Percentiles rank a stretch among this genome's conserved stretches.
These are phyloP conservation scores for Rhadinocentrus ornatus DNA, from an alignment of 2,797 vertebrate species.

Conservation along the genomic window DNA sequence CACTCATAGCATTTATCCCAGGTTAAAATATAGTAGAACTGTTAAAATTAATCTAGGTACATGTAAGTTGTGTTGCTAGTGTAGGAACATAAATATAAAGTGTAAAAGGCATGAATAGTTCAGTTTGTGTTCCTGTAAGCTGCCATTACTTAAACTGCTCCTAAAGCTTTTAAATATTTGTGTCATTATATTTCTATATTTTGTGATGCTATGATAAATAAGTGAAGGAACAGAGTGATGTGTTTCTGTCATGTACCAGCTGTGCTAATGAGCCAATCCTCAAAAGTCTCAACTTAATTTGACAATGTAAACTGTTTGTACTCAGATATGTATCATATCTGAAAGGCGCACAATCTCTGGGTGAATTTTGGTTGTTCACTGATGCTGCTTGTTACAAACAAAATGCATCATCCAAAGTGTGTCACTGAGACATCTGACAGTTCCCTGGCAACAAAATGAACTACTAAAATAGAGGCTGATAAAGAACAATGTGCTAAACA, in stretches of 20 bases:
- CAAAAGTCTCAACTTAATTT: slow-evolving; percentile 20
- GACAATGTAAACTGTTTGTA: slow-evolving; percentile 9
- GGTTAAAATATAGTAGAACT: background rate
- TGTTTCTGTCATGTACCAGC: slow-evolving; percentile 18
- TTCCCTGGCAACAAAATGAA: slow-evolving; percentile 33
- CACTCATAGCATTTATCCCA: background rate
- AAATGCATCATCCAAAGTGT: background rate
- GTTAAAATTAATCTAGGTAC: background rate
- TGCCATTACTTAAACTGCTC: slow-evolving; percentile 1
- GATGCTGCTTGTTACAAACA: slow-evolving; percentile 16
- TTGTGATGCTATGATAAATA: slow-evolving; percentile 11
- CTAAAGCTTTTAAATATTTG: slow-evolving; percentile 22
- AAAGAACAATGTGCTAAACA: slow-evolving; percentile 8
- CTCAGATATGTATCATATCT: slow-evolving; percentile 1
- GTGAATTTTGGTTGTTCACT: background rate
- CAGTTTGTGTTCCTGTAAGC: background rate
- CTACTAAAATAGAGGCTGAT: slow-evolving; percentile 1
- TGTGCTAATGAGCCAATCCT: background rate
- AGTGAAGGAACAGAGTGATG: slow-evolving; percentile 11
- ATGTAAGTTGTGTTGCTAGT: slow-evolving; percentile 20
- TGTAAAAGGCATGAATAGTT: slow-evolving; percentile 35
- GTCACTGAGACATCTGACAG: slow-evolving; percentile 2
- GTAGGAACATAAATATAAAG: slow-evolving; percentile 33
- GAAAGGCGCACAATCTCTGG: slow-evolving; percentile 15
- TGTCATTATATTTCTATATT: background rate